Percentiles rank a stretch among this genome's conserved stretches.
phyloP scores from a whole-genome alignment of 2,113 vertebrate genomes.

The Antidorcas marsupialis region DNA sequence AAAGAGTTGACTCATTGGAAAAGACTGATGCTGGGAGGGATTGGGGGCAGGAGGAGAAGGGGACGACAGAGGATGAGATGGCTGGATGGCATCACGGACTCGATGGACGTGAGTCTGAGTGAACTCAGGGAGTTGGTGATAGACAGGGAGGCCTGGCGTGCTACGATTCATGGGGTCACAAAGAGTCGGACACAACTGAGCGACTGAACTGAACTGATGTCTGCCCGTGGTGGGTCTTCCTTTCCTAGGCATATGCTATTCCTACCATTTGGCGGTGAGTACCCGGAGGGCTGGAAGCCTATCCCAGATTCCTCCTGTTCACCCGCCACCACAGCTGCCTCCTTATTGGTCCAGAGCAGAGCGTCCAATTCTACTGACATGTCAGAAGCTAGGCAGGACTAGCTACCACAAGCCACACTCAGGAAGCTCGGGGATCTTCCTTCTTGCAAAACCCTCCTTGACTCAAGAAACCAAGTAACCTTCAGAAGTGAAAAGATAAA shows the following conservation, averaged over 20 bases:
- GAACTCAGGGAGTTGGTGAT: too few relatives aligned
- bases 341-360: not conserved
- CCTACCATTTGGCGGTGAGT: not conserved
- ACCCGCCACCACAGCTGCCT: rapidly evolving
- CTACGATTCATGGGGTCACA: too few relatives aligned
- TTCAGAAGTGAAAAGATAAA: not conserved
- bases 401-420: not conserved
- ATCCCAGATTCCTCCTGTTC: not conserved
- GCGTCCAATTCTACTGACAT: not conserved
- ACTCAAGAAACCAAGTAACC: not conserved
- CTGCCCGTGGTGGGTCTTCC: too few relatives aligned
- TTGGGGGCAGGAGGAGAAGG: too few relatives aligned
- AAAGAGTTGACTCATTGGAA: too few relatives aligned
- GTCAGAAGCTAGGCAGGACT: not conserved
- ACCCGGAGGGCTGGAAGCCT: not conserved
- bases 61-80: too few relatives aligned
- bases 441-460: not conserved
- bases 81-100: too few relatives aligned
- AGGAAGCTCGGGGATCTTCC: not conserved
- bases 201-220: too few relatives aligned
- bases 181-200: too few relatives aligned
- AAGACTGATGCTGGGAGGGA: too few relatives aligned
- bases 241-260: not conserved
- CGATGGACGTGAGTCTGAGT: too few relatives aligned
- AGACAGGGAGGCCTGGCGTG: too few relatives aligned